Evolutionary conservation across 2,888 invertebrate species (phyloP).

Genomic region (Lapara coniferarum): DNA sequence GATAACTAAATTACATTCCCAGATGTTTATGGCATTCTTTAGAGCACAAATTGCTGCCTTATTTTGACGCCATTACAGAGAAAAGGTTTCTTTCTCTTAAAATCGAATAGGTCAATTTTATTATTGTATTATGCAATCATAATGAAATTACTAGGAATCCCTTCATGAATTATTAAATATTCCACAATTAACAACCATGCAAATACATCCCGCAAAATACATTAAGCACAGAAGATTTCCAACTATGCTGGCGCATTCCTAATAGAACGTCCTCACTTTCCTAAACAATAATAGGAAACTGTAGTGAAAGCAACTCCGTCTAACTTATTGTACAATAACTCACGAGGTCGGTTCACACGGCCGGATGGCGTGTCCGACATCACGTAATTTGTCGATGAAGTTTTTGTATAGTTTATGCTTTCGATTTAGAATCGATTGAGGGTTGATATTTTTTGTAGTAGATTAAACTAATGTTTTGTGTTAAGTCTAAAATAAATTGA

Average conservation of each 20-base stretch:
- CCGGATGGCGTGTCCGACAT: conserved; percentile 19
- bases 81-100: too few species aligned
- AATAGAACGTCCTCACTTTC: conserved; percentile 35
- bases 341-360: conserved; percentile 34
- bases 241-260: conserved; percentile 32
- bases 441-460: neutral
- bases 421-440: neutral
- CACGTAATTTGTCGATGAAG: conserved; percentile 21
- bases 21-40: too few species aligned
- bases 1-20: too few species aligned
- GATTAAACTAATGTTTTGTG: neutral
- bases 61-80: too few species aligned
- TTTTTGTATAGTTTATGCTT: neutral
- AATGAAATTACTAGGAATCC: too few species aligned
- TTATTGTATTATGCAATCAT: too few species aligned
- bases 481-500: neutral
- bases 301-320: conserved; percentile 39
- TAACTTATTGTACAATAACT: conserved; percentile 53
- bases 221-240: conserved; percentile 29
- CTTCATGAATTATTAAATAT: conserved; percentile 16
- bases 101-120: too few species aligned
- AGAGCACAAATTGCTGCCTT: too few species aligned
- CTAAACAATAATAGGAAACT: conserved; percentile 37
- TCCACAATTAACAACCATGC: neutral
- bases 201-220: neutral